Percentiles rank a stretch among this genome's conserved stretches.
Evolutionary conservation across 1,140 invertebrate genomes (phyloP).

Genomic region (Cheumatopsyche charites): DNA sequence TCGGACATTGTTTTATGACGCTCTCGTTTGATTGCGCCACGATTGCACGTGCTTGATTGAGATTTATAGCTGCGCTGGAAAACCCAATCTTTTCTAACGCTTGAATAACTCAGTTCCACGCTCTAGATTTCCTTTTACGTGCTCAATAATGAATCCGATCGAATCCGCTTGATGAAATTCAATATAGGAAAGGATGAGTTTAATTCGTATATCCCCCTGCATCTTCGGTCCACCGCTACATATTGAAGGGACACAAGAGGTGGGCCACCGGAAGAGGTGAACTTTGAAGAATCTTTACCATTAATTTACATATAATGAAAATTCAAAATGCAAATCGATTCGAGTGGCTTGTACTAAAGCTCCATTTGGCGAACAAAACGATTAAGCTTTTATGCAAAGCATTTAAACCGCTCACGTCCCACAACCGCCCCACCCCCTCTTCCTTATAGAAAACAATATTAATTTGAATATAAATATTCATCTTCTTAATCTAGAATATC

Average conservation of each 20-base stretch:
- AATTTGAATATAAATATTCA: slow-evolving; percentile 20
- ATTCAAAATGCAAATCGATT: slow-evolving; percentile 28
- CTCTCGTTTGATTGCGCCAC: background rate
- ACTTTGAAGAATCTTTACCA: slow-evolving; percentile 20
- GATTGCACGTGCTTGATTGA: background rate
- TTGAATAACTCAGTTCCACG: no score
- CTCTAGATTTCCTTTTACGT: no score
- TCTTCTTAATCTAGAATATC: background rate
- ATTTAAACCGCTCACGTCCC: slow-evolving; percentile 8
- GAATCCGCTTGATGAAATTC: no score
- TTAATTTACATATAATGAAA: slow-evolving; percentile 24
- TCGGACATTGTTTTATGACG: slow-evolving; percentile 6
- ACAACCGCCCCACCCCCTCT: background rate
- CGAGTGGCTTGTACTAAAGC: slow-evolving; percentile 10
- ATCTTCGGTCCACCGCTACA: no score
- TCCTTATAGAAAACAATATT: slow-evolving; percentile 4
- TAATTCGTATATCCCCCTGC: no score
- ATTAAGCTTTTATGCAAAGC: slow-evolving; percentile 28
- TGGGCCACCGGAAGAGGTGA: background rate
- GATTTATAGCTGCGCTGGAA: no score
- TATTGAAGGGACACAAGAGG: no score
- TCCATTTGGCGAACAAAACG: slow-evolving; percentile 20
- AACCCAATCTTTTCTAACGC: no score
- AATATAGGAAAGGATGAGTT: no score
- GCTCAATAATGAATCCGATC: no score